phyloP scores from a whole-genome alignment of 1,140 invertebrate species.

The Arctopsyche grandis region DNA sequence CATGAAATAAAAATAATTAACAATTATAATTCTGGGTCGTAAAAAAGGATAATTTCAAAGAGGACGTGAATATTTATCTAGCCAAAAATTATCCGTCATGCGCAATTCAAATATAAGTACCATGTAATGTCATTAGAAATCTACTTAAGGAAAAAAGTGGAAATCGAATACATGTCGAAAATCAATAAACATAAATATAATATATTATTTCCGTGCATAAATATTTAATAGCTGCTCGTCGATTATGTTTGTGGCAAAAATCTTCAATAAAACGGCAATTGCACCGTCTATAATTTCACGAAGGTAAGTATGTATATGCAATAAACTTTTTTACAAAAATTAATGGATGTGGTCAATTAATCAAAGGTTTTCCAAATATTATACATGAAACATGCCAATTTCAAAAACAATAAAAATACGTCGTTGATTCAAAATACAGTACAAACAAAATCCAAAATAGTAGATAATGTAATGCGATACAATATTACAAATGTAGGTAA shows the following conservation, averaged over 20 bases:
- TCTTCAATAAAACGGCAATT: conserved; percentile 10
- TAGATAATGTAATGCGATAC: too few relatives aligned
- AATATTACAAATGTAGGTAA: too few relatives aligned
- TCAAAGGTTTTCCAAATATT: conserved; percentile 6
- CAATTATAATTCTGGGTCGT: neutral
- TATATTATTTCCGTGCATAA: conserved; percentile 7
- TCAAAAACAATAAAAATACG: too few relatives aligned
- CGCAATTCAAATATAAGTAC: too few relatives aligned
- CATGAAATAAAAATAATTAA: neutral
- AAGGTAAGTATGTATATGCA: too few relatives aligned
- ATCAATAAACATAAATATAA: conserved; percentile 9
- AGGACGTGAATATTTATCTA: neutral
- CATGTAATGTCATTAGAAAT: too few relatives aligned
- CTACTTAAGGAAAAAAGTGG: neutral
- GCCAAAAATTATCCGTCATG: too few relatives aligned
- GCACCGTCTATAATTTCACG: neutral
- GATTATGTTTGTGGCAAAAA: neutral
- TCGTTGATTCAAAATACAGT: too few relatives aligned
- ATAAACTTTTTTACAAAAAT: conserved; percentile 1
- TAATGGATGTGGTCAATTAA: neutral
- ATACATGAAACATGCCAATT: neutral
- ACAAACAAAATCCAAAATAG: too few relatives aligned
- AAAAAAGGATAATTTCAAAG: too few relatives aligned
- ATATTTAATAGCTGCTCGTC: neutral
- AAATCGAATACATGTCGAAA: neutral